Percentiles rank a stretch among this genome's conserved stretches.
These are phyloP conservation scores for Myiagra hebetior DNA, from an alignment of 2,113 vertebrate genomes.

Conservation along the genomic window DNA sequence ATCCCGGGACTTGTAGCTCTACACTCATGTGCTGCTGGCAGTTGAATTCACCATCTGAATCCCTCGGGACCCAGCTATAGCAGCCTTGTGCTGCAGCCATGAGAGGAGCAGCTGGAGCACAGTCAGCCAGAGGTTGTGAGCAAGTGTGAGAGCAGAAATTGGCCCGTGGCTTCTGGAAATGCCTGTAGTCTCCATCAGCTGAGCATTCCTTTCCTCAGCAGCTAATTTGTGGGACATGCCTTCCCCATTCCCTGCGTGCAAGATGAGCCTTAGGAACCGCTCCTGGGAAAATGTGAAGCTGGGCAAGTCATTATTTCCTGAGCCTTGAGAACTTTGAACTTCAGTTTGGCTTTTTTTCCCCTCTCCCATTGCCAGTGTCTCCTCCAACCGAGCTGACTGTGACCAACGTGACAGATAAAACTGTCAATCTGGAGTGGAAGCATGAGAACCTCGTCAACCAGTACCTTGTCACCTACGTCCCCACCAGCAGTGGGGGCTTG, in stretches of 20 bases:
- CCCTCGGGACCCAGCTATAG: background rate
- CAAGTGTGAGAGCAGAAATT: background rate
- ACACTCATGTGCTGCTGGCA: background rate
- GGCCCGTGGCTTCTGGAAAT: background rate
- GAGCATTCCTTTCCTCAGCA: background rate
- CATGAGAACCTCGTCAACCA: conserved; percentile 89
- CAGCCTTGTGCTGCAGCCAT: background rate
- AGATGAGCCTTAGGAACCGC: background rate
- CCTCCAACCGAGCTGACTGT: conserved; percentile 89
- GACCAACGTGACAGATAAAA: conserved; percentile 86
- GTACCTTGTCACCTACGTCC: conserved; percentile 88
- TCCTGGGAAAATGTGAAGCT: background rate
- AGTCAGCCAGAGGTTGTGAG: background rate
- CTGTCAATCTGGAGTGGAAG: conserved; percentile 90
- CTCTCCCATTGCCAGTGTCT: conserved; percentile 74
- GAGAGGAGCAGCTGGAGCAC: background rate
- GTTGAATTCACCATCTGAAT: background rate
- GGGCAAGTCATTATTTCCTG: background rate
- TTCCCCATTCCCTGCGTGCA: background rate
- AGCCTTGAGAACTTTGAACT: background rate
- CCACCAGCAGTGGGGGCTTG: conserved; percentile 85
- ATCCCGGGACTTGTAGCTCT: background rate
- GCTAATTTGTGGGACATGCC: background rate
- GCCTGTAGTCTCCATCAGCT: conserved; percentile 39
- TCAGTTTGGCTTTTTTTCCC: background rate